Conservation (phyloP, 2,113 vertebrate species). For the Neotragus moschatus region DNA sequence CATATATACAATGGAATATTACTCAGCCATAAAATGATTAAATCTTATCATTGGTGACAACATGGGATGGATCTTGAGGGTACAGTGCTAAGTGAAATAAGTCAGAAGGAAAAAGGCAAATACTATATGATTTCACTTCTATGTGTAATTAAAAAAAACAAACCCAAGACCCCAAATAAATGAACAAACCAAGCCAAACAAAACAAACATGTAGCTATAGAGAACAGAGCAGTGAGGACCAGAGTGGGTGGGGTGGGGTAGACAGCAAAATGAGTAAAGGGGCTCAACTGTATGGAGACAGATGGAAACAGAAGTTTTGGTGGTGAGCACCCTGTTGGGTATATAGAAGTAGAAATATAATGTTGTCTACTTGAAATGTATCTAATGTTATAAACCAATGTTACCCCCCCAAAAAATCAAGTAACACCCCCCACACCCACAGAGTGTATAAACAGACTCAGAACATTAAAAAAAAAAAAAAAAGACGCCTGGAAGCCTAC, state of each 20-base stretch:
- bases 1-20: rapidly evolving
- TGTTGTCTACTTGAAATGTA: neutral
- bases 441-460: neutral
- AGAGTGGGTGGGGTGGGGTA: neutral
- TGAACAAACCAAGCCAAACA: neutral
- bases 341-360: neutral
- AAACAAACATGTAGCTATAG: neutral
- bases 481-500: neutral
- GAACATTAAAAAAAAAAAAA: neutral
- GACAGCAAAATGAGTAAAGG: neutral
- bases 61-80: neutral
- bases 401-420: neutral
- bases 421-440: neutral
- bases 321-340: neutral
- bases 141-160: neutral
- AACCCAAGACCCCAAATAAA: neutral
- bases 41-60: neutral
- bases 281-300: neutral
- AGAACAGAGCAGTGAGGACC: neutral
- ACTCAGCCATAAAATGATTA: neutral
- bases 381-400: neutral
- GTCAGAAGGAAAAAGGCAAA: neutral
- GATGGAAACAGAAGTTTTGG: neutral
- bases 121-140: neutral
- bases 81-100: neutral